Percentiles rank a stretch among this genome's conserved stretches.
These are phyloP conservation scores for Stylophora pistillata DNA, from an alignment of 64 coral and sea anemone genomes.

Conservation along the genomic window DNA sequence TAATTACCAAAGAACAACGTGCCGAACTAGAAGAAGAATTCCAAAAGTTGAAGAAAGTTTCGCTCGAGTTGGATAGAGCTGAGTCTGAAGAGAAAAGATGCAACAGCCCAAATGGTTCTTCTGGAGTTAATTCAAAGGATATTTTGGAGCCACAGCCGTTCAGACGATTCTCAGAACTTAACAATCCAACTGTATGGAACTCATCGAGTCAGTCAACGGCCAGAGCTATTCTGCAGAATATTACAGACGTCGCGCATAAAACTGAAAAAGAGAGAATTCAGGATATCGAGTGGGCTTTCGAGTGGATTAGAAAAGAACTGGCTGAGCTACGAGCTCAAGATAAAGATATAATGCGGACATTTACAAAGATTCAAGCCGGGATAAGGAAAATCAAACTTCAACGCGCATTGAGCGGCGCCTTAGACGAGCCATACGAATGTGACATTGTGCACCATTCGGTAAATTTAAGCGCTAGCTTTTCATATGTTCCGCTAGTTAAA, in stretches of 20 bases:
- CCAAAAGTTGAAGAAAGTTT: slow-evolving; percentile 44
- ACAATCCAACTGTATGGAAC: background rate
- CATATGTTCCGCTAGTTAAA: slow-evolving; percentile 22
- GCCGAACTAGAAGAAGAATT: slow-evolving; percentile 10
- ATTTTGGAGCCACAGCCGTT: background rate
- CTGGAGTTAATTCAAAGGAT: background rate
- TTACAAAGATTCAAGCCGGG: slow-evolving; percentile 65
- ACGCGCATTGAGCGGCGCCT: background rate
- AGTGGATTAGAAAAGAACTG: slow-evolving; percentile 75
- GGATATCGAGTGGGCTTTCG: slow-evolving; percentile 55
- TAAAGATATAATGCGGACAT: slow-evolving; percentile 77
- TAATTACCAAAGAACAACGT: slow-evolving; percentile 11
- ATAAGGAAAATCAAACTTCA: slow-evolving; percentile 67
- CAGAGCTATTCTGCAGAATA: slow-evolving; percentile 34
- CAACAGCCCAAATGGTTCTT: background rate
- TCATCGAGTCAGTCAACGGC: slow-evolving; percentile 33
- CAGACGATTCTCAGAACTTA: slow-evolving; percentile 7
- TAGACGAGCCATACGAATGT: slow-evolving; percentile 32
- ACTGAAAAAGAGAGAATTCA: slow-evolving; percentile 54
- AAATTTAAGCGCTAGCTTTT: slow-evolving; percentile 27
- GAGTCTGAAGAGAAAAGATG: slow-evolving; percentile 8
- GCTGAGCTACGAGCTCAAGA: slow-evolving; percentile 69
- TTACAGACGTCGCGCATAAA: slow-evolving; percentile 31
- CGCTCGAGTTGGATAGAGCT: slow-evolving; percentile 32
- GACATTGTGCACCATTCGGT: slow-evolving; percentile 2